Evolutionary conservation across 1,140 invertebrate species (phyloP).

Genomic region (Drosophila nigromelanica): DNA sequence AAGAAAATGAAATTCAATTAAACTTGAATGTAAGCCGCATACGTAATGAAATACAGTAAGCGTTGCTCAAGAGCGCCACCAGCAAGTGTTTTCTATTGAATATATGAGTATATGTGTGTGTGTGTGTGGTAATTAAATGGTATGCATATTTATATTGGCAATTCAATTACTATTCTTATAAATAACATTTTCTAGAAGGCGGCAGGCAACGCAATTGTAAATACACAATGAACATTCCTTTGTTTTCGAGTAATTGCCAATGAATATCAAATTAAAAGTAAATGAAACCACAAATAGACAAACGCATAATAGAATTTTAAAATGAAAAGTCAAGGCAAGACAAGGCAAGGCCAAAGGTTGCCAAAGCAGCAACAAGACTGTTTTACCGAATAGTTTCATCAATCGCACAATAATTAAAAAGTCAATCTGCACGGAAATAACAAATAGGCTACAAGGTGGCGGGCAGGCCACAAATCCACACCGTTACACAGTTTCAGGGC

Average conservation of each 20-base stretch:
- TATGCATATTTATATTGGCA: constrained; percentile 12
- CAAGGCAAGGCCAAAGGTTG: background rate
- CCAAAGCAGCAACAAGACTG: background rate
- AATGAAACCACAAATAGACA: constrained; percentile 53
- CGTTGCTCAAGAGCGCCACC: background rate
- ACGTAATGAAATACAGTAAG: background rate
- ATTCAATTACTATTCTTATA: constrained; percentile 41
- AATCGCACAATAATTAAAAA: constrained; percentile 45
- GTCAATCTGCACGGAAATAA: constrained; percentile 54
- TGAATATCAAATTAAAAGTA: constrained; percentile 71
- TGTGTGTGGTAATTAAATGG: constrained; percentile 12
- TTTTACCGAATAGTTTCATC: constrained; percentile 2
- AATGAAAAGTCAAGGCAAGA: constrained; percentile 15
- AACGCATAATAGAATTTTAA: constrained; percentile 67
- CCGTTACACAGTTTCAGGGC: constrained; percentile 10
- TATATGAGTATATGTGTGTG: background rate
- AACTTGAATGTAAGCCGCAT: background rate
- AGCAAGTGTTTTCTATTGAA: background rate
- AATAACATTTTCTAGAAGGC: constrained; percentile 19
- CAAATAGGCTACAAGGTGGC: constrained; percentile 48
- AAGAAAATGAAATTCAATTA: constrained; percentile 34
- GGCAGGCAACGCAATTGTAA: constrained; percentile 2
- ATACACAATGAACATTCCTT: constrained; percentile 13
- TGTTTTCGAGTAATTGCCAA: constrained; percentile 46
- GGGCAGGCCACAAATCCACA: constrained; percentile 40